Evolutionary conservation across 2,113 vertebrate genomes (phyloP).

Genomic region (Upupa epops): DNA sequence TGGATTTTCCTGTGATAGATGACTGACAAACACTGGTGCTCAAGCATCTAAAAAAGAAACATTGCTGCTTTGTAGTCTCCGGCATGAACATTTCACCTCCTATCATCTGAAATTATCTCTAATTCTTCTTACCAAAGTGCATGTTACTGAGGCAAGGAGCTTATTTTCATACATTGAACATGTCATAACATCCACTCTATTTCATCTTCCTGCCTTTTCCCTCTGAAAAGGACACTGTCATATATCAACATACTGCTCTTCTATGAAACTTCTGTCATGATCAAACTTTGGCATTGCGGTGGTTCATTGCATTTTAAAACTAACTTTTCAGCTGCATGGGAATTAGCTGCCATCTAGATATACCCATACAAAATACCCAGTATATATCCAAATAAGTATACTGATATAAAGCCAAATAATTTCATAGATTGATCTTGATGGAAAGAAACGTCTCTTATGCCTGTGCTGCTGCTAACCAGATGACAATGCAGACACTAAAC

Average conservation of each 20-base stretch:
- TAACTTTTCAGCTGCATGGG: background rate
- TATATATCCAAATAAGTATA: no score
- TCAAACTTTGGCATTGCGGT: background rate
- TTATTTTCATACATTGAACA: constrained; percentile 20
- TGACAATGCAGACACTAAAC: background rate
- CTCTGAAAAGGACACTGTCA: constrained; percentile 19
- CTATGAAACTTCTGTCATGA: background rate
- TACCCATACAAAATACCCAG: no score
- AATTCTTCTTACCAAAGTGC: constrained; percentile 55
- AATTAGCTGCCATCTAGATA: background rate
- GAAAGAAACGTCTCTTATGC: background rate
- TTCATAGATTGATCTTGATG: background rate
- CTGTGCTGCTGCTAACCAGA: background rate
- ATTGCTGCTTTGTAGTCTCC: constrained; percentile 40
- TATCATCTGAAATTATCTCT: constrained; percentile 26
- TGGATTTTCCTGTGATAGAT: background rate
- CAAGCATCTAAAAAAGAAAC: constrained; percentile 41
- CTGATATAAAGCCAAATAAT: no score
- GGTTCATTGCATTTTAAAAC: constrained; percentile 7
- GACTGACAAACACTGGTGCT: constrained; percentile 2
- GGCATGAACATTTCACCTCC: constrained; percentile 48
- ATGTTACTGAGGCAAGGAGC: background rate
- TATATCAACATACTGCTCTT: background rate
- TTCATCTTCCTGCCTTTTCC: constrained; percentile 34
- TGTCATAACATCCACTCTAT: background rate